Percentiles rank a stretch among this genome's conserved stretches.
phyloP scores from a whole-genome alignment of 2,888 invertebrate species.

The Macrosoma leucophasiata region DNA sequence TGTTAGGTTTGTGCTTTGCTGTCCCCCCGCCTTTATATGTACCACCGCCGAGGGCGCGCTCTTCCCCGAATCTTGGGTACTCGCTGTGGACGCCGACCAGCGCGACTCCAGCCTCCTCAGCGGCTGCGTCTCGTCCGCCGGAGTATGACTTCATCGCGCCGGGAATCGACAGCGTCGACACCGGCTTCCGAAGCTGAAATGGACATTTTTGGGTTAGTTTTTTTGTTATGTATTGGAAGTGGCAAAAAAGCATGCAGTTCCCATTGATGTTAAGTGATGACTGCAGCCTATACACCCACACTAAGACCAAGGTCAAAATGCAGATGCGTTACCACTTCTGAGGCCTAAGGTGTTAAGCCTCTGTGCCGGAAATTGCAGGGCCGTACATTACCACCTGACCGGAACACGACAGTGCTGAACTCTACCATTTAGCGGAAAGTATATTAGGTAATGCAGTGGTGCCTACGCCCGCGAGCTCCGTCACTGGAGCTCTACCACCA shows the following conservation, averaged over 20 bases:
- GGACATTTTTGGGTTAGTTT: not conserved
- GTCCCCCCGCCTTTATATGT: constrained; percentile 84
- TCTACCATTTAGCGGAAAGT: too few species aligned
- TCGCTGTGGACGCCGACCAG: constrained; percentile 93
- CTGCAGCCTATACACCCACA: too few species aligned
- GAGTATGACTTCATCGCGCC: constrained; percentile 90
- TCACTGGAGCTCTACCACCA: too few species aligned
- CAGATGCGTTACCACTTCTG: too few species aligned
- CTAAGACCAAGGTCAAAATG: too few species aligned
- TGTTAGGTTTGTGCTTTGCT: constrained; percentile 93
- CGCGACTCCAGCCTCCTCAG: constrained; percentile 92
- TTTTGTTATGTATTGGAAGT: constrained; percentile 20
- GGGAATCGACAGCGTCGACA: constrained; percentile 97
- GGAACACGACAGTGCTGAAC: too few species aligned
- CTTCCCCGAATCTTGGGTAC: constrained; percentile 93
- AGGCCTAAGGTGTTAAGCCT: too few species aligned
- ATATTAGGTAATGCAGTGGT: too few species aligned
- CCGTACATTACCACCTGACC: too few species aligned
- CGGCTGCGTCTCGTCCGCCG: constrained; percentile 76
- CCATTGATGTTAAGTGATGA: too few species aligned
- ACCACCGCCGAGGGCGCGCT: constrained; percentile 85
- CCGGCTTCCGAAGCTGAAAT: constrained; percentile 95
- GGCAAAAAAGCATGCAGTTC: constrained; percentile 4
- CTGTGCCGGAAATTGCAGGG: too few species aligned
- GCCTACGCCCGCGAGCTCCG: too few species aligned